Base-by-base conservation (phyloP, 1,140 invertebrate genomes). In the Venturia canescens region DNA sequence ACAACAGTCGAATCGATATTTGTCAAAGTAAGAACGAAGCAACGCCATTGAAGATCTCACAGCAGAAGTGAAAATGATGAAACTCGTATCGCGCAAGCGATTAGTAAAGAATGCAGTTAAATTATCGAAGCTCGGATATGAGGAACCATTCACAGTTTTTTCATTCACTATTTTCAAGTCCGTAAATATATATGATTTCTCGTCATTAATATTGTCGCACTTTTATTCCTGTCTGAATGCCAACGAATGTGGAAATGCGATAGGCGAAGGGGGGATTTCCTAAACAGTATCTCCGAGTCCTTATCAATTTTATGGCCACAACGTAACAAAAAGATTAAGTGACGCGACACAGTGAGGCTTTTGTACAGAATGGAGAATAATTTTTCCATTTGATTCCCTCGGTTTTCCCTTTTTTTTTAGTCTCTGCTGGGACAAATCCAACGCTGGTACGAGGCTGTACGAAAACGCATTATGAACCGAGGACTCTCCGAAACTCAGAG, bases 401-500 rank as follows among this genome's bases (percentile, higher is more conserved):
- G 31, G 3, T 34, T 34, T 34, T 66, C 3, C 27, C 3, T 66
- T 7, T 66, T 29, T 9, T 29, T 4, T 11, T 66, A 29, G 27
- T 66, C 63, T n/a, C 15, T 27, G 26, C 15, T 27, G 26, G 27
- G 63, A 66, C 63, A 29, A 27, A 26, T 18, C 63, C 29, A 2
- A 11, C 3, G 63, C 57, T 60, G 6, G 27, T 26, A 29, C 29
- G 26, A 66, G 1, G 31, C 31, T 3, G 63, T 66, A 66, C 29
- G 63, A 29, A 66, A 66, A 66, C 63, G 63, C 63, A 27, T 66
- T 66, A 66, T 66, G 29, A 66, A 66, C 23, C 63, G 26, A 29
- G 9, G 63, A 66, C 63, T 66, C 26, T 66, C 63, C 27, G 27
- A 66, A 29, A 66, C 23, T 66, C 27, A 29, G 23, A 26, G 7